Conservation (phyloP, 2,888 invertebrate genomes). For the Mythimna pallens region DNA sequence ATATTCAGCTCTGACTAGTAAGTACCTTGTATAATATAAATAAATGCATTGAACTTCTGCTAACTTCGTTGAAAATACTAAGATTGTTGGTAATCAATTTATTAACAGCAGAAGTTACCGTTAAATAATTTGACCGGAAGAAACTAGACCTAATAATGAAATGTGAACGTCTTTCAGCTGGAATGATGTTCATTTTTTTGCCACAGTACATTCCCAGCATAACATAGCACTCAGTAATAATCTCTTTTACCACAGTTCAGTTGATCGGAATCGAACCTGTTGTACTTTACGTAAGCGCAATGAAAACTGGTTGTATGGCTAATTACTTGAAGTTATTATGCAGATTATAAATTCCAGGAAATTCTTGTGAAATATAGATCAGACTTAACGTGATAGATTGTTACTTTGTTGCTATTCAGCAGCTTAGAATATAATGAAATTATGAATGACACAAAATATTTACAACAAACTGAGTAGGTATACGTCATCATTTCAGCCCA, state of each 20-base stretch:
- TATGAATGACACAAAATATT: conserved; percentile 8
- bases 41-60: too few relatives aligned
- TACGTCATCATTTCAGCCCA: too few relatives aligned
- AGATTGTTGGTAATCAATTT: too few relatives aligned
- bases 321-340: conserved; percentile 47
- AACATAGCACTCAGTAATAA: conserved; percentile 29
- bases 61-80: too few relatives aligned
- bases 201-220: conserved; percentile 4
- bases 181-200: not conserved
- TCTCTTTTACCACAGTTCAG: conserved; percentile 35
- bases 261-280: conserved; percentile 54
- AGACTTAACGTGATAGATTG: conserved; percentile 38
- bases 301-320: conserved; percentile 38
- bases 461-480: not conserved
- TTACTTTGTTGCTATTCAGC: conserved; percentile 4
- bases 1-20: too few relatives aligned
- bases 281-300: conserved; percentile 55
- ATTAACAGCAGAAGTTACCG: too few relatives aligned
- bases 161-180: too few relatives aligned
- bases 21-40: too few relatives aligned
- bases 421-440: not conserved
- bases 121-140: too few relatives aligned
- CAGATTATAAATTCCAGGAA: conserved; percentile 52
- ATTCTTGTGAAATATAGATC: conserved; percentile 47
- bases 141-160: too few relatives aligned